Evolutionary conservation across 2,797 vertebrate genomes (phyloP).

Genomic region (Borostomias antarcticus): DNA sequence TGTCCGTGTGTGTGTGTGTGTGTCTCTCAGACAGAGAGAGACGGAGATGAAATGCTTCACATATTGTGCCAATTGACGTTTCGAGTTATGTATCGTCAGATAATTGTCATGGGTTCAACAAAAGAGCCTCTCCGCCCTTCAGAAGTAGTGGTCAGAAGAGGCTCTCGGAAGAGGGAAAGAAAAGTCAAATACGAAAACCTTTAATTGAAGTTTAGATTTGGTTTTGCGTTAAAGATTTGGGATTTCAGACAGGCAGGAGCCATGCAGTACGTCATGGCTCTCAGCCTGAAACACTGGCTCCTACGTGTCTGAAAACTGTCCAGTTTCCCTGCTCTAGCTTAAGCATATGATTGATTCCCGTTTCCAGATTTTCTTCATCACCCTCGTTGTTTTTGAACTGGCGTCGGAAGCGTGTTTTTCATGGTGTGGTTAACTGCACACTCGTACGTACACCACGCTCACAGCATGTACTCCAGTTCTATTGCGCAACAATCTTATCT

Average conservation of each 20-base stretch:
- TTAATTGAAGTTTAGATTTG: constrained; percentile 72
- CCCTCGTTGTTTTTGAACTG: constrained; percentile 55
- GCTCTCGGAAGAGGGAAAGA: constrained; percentile 57
- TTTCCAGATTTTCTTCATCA: constrained; percentile 75
- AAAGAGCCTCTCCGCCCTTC: constrained; percentile 63
- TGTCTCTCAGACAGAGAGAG: background rate
- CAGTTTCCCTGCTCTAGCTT: constrained; percentile 70
- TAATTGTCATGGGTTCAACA: constrained; percentile 59
- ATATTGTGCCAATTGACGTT: constrained; percentile 61
- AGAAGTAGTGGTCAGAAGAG: constrained; percentile 68
- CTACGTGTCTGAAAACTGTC: constrained; percentile 76
- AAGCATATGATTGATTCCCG: constrained; percentile 70
- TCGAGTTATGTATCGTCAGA: constrained; percentile 64
- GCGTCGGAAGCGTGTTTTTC: constrained; percentile 35
- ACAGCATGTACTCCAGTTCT: constrained; percentile 27
- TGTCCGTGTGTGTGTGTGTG: too few relatives aligned
- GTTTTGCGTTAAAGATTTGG: constrained; percentile 75
- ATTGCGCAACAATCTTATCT: constrained; percentile 20
- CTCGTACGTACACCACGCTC: constrained; percentile 7
- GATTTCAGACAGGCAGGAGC: constrained; percentile 81
- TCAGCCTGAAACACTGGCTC: constrained; percentile 75
- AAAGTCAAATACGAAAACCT: constrained; percentile 59
- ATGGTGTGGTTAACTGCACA: constrained; percentile 30
- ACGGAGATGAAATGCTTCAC: constrained; percentile 52
- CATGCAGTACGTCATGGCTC: constrained; percentile 72